phyloP scores from a whole-genome alignment of 2,113 vertebrate species.

The Rhinolophus ferrumequinum region DNA sequence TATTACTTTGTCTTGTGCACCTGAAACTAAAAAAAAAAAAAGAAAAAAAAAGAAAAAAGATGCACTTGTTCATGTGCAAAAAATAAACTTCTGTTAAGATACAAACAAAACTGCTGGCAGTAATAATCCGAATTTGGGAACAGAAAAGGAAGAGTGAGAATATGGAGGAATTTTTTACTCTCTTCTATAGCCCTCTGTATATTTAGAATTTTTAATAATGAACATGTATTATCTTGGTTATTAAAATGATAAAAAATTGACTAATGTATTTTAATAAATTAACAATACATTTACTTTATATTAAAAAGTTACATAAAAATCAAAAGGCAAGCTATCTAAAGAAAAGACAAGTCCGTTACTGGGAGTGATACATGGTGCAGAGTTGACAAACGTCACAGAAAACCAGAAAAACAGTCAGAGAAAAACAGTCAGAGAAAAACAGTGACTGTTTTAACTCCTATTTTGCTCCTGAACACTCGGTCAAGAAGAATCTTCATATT shows the following conservation, averaged over 20 bases:
- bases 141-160: background rate
- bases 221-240: background rate
- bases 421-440: too few species aligned
- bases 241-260: slow-evolving; percentile 1
- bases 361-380: background rate
- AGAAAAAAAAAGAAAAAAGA: too few species aligned
- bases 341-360: background rate
- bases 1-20: too few species aligned
- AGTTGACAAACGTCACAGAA: background rate
- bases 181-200: background rate
- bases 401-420: too few species aligned
- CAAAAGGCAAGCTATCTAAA: background rate
- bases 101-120: background rate
- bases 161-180: background rate
- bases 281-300: background rate
- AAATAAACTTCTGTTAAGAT: background rate
- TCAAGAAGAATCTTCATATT: background rate
- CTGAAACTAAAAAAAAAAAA: too few species aligned
- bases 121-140: background rate
- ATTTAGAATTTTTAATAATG: background rate
- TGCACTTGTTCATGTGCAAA: background rate
- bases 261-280: background rate
- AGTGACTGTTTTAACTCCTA: background rate
- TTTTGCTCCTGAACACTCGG: background rate
- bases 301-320: background rate